phyloP scores from a whole-genome alignment of 2,797 vertebrate genomes.

The Coranthus polyacanthus region DNA sequence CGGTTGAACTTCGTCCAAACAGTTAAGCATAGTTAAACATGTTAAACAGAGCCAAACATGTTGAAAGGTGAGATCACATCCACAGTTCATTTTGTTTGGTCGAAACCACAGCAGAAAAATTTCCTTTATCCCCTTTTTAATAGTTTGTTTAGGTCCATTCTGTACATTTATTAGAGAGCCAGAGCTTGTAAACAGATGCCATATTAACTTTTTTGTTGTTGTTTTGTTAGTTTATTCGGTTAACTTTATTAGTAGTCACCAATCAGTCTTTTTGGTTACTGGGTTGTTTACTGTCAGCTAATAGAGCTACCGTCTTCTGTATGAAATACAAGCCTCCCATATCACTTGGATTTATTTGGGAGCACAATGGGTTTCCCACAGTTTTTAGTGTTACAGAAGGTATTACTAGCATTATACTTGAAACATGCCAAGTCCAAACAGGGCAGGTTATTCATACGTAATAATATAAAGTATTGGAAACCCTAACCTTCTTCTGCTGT shows the following conservation, averaged over 20 bases:
- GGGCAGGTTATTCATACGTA: too few species aligned
- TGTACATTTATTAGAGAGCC: slow-evolving; percentile 32
- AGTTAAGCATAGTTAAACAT: slow-evolving; percentile 51
- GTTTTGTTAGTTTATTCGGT: slow-evolving; percentile 10
- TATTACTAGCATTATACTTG: too few species aligned
- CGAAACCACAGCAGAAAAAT: slow-evolving; percentile 16
- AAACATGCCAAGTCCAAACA: too few species aligned
- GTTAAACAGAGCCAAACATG: slow-evolving; percentile 51
- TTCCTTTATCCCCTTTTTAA: slow-evolving; percentile 52
- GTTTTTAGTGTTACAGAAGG: too few species aligned
- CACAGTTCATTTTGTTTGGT: slow-evolving; percentile 37
- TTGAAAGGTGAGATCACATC: slow-evolving; percentile 59
- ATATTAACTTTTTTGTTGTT: background rate
- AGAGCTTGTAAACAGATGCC: slow-evolving; percentile 36
- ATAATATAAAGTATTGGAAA: too few species aligned
- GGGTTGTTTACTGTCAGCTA: slow-evolving; percentile 1
- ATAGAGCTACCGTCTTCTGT: background rate
- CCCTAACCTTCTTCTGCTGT: too few species aligned
- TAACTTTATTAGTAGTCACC: slow-evolving; percentile 13
- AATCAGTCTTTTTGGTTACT: too few species aligned
- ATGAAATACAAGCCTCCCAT: background rate
- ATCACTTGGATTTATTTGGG: background rate
- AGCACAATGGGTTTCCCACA: background rate
- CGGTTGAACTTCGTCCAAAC: slow-evolving; percentile 64
- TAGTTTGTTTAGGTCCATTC: slow-evolving; percentile 25